Percentiles rank a stretch among this genome's conserved stretches.
Conservation (phyloP, 2,113 vertebrate species). For the Melanotaenia duboulayi region DNA sequence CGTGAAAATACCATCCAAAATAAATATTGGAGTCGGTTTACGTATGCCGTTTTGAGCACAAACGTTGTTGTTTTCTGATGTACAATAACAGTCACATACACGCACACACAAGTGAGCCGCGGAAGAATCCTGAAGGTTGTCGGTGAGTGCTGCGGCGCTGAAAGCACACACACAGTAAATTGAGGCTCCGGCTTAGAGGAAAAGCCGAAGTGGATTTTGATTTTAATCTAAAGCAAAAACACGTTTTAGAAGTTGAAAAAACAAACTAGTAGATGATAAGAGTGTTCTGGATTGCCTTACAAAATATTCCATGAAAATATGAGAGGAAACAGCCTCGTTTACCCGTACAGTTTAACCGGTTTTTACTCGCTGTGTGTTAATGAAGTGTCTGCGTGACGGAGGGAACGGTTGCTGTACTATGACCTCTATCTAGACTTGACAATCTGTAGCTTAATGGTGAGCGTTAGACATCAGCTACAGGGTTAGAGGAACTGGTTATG, state of each 20-base stretch:
- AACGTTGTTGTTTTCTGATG: conserved; percentile 49
- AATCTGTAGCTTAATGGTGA: conserved; percentile 59
- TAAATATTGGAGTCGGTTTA: conserved; percentile 20
- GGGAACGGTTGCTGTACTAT: conserved; percentile 76
- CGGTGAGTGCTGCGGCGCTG: conserved; percentile 78
- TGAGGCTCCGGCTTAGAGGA: conserved; percentile 73
- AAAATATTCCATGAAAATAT: background rate
- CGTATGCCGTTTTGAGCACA: background rate
- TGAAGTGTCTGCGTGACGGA: conserved; percentile 45
- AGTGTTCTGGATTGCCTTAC: fast-evolving
- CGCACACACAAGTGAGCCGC: conserved; percentile 80
- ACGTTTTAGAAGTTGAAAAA: conserved; percentile 58
- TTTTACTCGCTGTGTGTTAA: conserved; percentile 9
- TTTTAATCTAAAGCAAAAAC: conserved; percentile 60
- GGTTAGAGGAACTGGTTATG: conserved; percentile 34
- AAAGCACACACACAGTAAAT: conserved; percentile 86
- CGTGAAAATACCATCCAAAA: conserved; percentile 25
- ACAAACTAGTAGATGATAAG: background rate
- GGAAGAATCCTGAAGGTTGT: conserved; percentile 83
- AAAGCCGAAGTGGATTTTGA: conserved; percentile 78
- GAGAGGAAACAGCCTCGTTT: fast-evolving
- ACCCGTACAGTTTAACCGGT: background rate
- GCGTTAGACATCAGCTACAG: conserved; percentile 46
- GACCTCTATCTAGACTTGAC: conserved; percentile 80
- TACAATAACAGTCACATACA: conserved; percentile 80